Percentiles rank a stretch among this genome's conserved stretches.
phyloP scores from a whole-genome alignment of 2,888 invertebrate genomes.

The Lordiphosa andalusiaca region DNA sequence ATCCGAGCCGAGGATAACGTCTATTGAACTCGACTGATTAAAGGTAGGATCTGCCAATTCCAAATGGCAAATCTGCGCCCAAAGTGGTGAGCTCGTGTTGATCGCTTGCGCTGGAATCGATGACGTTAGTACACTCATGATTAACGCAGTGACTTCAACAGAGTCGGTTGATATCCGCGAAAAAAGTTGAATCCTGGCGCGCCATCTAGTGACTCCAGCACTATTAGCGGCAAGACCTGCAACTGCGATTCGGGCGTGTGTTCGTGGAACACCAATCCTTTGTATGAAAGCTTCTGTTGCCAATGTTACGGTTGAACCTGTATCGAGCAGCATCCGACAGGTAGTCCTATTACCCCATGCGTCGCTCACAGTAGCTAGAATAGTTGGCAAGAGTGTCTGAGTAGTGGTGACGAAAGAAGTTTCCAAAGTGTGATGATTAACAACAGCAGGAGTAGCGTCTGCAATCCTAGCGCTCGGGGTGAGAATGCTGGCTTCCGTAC shows the following conservation, averaged over 20 bases:
- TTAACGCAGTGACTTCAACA: neutral
- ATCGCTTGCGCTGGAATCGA: too few relatives aligned
- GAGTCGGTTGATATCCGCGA: neutral
- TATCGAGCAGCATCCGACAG: conserved; percentile 3
- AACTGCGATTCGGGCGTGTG: neutral
- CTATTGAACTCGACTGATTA: too few relatives aligned
- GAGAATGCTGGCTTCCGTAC: too few relatives aligned
- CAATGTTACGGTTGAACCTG: neutral
- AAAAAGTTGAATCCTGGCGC: neutral
- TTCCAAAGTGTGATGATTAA: too few relatives aligned
- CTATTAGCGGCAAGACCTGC: neutral
- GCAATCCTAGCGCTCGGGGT: too few relatives aligned
- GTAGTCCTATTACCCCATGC: neutral
- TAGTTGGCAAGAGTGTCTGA: too few relatives aligned
- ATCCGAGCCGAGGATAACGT: too few relatives aligned
- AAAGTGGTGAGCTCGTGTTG: too few relatives aligned
- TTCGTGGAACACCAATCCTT: neutral
- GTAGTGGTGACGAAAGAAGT: too few relatives aligned
- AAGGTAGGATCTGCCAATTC: neutral
- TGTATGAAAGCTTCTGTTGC: neutral
- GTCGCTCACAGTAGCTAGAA: too few relatives aligned
- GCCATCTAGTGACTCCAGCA: neutral
- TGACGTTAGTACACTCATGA: neutral
- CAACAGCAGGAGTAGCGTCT: too few relatives aligned
- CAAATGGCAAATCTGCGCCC: too few relatives aligned